Conservation (phyloP, 2,797 vertebrate species). For the Pantherophis alleghaniensis region DNA sequence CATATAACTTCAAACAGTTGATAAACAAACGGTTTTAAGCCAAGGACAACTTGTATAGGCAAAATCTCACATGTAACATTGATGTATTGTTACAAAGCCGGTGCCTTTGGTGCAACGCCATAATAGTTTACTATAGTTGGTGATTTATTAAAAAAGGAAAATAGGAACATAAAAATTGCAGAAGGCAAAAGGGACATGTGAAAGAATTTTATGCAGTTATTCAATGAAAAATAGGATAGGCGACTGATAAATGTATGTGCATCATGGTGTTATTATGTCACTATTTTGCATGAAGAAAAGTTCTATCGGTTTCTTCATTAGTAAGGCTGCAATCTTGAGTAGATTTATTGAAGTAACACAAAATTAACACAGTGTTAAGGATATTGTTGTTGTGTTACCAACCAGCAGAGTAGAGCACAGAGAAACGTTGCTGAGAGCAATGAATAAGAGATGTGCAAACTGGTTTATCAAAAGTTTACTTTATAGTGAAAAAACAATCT, state of each 20-base stretch:
- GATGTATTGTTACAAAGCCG: neutral
- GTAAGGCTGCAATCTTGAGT: neutral
- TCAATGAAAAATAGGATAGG: neutral
- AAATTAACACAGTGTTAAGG: neutral
- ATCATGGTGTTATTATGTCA: neutral
- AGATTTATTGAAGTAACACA: neutral
- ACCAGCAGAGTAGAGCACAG: too few relatives aligned
- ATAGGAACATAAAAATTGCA: neutral
- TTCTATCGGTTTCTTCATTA: neutral
- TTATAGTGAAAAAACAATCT: too few relatives aligned
- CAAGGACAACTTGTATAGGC: neutral
- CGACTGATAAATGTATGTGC: neutral
- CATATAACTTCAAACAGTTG: neutral
- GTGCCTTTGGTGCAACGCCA: neutral
- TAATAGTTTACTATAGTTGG: neutral
- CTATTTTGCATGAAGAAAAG: neutral
- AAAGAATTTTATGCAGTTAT: neutral
- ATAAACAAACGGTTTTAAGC: neutral
- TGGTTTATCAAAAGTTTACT: too few relatives aligned
- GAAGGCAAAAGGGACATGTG: neutral
- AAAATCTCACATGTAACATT: neutral
- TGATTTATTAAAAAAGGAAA: neutral
- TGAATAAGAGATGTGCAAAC: too few relatives aligned
- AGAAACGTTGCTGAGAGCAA: too few relatives aligned
- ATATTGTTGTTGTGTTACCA: too few relatives aligned